These are phyloP conservation scores for Catharus fuscescens DNA, from an alignment of 2,113 vertebrate species.

Conservation along the genomic window DNA sequence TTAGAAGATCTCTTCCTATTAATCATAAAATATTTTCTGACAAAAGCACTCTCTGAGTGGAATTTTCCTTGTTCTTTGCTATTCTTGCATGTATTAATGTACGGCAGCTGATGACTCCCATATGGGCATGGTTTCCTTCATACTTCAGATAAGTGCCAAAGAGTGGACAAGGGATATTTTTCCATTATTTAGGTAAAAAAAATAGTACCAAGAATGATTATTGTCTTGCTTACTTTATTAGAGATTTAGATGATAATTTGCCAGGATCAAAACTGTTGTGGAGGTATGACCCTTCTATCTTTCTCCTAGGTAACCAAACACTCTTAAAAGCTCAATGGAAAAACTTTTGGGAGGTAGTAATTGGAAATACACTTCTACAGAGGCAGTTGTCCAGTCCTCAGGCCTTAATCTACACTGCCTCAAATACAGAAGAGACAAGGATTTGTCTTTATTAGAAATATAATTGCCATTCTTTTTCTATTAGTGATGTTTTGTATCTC, in stretches of 20 bases:
- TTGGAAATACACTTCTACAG: neutral
- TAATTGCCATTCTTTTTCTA: neutral
- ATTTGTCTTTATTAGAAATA: neutral
- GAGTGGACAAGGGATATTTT: neutral
- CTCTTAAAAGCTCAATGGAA: neutral
- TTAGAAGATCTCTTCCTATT: neutral
- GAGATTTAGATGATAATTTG: neutral
- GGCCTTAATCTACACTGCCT: neutral
- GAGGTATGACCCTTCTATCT: neutral
- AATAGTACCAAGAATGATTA: neutral
- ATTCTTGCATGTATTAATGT: neutral
- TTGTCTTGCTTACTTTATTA: neutral
- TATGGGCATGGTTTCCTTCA: neutral
- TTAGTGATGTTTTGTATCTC: neutral
- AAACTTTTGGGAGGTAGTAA: neutral
- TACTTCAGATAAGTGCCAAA: neutral
- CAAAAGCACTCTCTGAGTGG: neutral
- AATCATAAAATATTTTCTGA: neutral
- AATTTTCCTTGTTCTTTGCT: neutral
- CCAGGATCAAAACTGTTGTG: neutral
- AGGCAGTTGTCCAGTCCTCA: neutral
- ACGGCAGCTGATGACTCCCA: neutral
- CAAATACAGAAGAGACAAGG: neutral
- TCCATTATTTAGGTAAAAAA: neutral
- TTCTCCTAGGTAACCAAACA: neutral